phyloP scores from a whole-genome alignment of 37 sponge, comb jelly and placozoan species.

The Corticium candelabrum region DNA sequence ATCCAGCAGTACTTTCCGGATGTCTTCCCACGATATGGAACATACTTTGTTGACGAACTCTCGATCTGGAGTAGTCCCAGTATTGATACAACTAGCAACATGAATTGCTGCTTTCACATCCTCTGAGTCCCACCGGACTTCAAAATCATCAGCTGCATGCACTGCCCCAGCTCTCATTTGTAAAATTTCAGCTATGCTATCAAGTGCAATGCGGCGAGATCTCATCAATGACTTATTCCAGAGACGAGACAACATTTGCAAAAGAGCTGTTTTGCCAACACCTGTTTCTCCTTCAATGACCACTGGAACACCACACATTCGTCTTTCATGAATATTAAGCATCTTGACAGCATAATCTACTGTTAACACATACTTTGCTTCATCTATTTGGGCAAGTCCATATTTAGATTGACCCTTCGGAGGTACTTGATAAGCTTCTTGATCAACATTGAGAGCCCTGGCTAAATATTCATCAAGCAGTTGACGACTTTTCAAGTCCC shows the following conservation, averaged over 20 bases:
- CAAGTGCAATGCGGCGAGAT: not conserved
- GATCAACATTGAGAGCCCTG: constrained; percentile 46
- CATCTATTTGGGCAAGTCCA: constrained; percentile 40
- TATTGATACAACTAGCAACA: no score
- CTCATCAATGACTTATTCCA: constrained; percentile 44
- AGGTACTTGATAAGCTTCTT: constrained; percentile 26
- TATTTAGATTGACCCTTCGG: not conserved
- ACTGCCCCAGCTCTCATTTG: not conserved
- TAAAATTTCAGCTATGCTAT: not conserved
- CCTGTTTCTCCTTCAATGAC: constrained; percentile 94
- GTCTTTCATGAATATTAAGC: constrained; percentile 68
- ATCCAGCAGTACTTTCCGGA: not conserved
- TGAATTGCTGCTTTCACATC: not conserved
- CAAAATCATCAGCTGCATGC: not conserved
- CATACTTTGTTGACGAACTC: not conserved
- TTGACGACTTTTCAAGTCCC: constrained; percentile 36
- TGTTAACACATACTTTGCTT: constrained; percentile 62
- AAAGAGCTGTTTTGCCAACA: constrained; percentile 83
- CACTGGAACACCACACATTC: constrained; percentile 68
- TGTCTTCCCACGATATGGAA: no score
- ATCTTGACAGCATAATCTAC: constrained; percentile 69
- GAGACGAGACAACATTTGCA: constrained; percentile 78
- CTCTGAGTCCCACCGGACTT: not conserved
- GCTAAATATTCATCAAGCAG: constrained; percentile 51
- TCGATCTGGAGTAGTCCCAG: no score